A percentile compares a stretch with the other conserved stretches of the same genome.
Conservation (phyloP, 1,140 invertebrate genomes). For the Camponotus floridanus region DNA sequence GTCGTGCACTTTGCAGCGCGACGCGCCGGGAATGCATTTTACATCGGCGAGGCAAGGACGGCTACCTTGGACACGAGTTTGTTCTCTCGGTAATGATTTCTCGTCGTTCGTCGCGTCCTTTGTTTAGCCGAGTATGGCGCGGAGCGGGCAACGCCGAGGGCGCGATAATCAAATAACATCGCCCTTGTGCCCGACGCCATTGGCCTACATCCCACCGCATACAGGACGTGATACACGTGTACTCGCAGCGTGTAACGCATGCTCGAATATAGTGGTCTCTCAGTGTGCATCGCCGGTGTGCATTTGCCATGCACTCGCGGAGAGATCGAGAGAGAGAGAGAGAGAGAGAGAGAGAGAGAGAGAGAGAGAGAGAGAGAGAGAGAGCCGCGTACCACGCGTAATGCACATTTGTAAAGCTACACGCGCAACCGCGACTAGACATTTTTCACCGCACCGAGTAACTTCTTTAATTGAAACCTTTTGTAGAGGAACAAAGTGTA, state of each 20-base stretch:
- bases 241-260: slow-evolving; percentile 74
- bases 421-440: slow-evolving; percentile 61
- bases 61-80: slow-evolving; percentile 38
- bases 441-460: slow-evolving; percentile 64
- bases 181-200: slow-evolving; percentile 69
- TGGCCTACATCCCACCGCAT: slow-evolving; percentile 69
- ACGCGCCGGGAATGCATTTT: slow-evolving; percentile 25
- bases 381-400: slow-evolving; percentile 53
- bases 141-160: slow-evolving; percentile 55
- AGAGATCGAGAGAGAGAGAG: neutral
- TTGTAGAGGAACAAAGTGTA: slow-evolving; percentile 71
- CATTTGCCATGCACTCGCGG: slow-evolving; percentile 64
- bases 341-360: no score
- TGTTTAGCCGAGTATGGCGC: slow-evolving; percentile 21
- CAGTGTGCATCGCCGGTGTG: slow-evolving; percentile 67
- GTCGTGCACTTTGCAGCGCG: neutral
- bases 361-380: no score
- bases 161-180: slow-evolving; percentile 74
- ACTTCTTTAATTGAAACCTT: slow-evolving; percentile 75
- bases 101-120: slow-evolving; percentile 56
- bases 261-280: slow-evolving; percentile 75
- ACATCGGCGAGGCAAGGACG: neutral
- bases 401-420: slow-evolving; percentile 73
- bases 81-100: slow-evolving; percentile 46
- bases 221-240: slow-evolving; percentile 74